Evolutionary conservation across 2,113 vertebrate species (phyloP).

Genomic region (Laticauda laticaudata): DNA sequence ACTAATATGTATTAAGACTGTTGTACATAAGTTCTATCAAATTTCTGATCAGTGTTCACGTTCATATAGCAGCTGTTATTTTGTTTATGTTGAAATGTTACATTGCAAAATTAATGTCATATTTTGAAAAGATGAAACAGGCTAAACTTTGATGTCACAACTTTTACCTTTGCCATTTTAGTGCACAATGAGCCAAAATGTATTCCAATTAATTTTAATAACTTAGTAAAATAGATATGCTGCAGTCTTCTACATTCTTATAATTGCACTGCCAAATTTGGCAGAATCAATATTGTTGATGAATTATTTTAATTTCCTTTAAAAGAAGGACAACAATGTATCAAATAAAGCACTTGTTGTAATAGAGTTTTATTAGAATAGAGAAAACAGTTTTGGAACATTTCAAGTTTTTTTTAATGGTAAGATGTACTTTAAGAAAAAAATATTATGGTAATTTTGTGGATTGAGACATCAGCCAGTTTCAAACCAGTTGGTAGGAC

Average conservation of each 20-base stretch:
- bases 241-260: not conserved
- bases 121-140: not conserved
- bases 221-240: not conserved
- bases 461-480: not conserved
- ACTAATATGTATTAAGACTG: not conserved
- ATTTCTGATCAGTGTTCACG: not conserved
- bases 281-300: not conserved
- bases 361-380: accelerated
- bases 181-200: not conserved
- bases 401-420: not conserved
- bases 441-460: not conserved
- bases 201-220: not conserved
- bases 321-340: not conserved
- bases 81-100: not conserved
- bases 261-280: not conserved
- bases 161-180: not conserved
- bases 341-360: not conserved
- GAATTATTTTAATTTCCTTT: not conserved
- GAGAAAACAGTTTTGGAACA: not conserved
- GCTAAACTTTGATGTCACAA: not conserved
- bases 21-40: not conserved
- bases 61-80: not conserved
- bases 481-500: not conserved
- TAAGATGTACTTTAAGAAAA: not conserved
- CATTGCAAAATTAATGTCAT: not conserved